Evolutionary conservation across 2,888 invertebrate species (phyloP).

Genomic region (Melinaea marsaeus): DNA sequence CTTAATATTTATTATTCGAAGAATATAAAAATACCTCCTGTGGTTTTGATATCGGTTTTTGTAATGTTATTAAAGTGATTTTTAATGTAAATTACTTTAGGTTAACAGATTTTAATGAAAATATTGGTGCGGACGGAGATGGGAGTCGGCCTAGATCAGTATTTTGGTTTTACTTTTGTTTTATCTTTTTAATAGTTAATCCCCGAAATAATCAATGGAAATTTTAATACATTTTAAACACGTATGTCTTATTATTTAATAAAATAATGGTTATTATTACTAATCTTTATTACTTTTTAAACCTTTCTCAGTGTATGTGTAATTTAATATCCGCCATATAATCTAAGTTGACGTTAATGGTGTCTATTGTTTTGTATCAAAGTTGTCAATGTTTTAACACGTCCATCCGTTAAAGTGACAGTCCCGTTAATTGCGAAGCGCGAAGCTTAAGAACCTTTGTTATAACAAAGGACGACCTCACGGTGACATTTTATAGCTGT

Average conservation of each 20-base stretch:
- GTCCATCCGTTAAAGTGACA: constrained; percentile 2
- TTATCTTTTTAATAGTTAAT: too few species aligned
- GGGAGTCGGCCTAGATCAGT: too few species aligned
- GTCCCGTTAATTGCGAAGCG: neutral
- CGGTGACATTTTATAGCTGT: neutral
- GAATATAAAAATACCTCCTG: too few species aligned
- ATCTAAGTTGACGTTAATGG: neutral
- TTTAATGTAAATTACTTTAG: too few species aligned
- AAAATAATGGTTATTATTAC: neutral
- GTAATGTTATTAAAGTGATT: too few species aligned
- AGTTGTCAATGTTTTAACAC: constrained; percentile 10
- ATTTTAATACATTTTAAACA: too few species aligned
- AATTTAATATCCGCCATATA: neutral
- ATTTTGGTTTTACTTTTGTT: too few species aligned
- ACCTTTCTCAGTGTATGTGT: neutral
- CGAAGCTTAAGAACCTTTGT: neutral
- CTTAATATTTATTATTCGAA: too few species aligned
- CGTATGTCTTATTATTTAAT: neutral
- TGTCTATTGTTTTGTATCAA: constrained; percentile 4
- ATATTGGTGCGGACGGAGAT: too few species aligned
- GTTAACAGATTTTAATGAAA: too few species aligned
- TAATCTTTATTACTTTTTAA: neutral
- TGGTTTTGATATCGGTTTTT: too few species aligned
- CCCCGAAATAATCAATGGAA: too few species aligned
- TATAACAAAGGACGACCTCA: neutral